Evolutionary conservation across 30 jellyfish, hydroid and myxozoan genomes (phyloP).

Genomic region (Aurelia sp.): DNA sequence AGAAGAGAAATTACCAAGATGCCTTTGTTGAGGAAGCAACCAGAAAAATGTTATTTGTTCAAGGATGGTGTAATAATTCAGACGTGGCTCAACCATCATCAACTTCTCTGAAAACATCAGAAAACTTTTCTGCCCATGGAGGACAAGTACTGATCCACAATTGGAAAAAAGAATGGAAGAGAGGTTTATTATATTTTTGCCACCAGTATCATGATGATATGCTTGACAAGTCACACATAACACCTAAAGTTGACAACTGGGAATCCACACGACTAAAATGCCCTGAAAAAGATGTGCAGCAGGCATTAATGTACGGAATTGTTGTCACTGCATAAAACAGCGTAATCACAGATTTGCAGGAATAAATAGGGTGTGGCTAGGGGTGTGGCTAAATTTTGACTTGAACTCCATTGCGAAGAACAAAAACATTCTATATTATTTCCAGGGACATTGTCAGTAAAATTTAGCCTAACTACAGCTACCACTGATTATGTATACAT

Average conservation of each 20-base stretch:
- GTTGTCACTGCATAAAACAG: conserved; percentile 19
- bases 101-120: too few species aligned
- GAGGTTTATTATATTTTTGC: background rate
- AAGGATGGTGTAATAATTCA: too few species aligned
- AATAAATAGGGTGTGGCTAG: conserved; percentile 21
- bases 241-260: conserved; percentile 28
- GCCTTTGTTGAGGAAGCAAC: too few species aligned
- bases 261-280: background rate
- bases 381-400: conserved; percentile 18
- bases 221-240: too few species aligned
- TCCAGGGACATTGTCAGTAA: conserved; percentile 25
- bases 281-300: conserved; percentile 2
- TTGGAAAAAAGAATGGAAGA: conserved; percentile 7
- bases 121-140: background rate
- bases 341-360: conserved; percentile 22
- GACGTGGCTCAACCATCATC: too few species aligned
- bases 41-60: too few species aligned
- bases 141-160: background rate
- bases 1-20: too few species aligned
- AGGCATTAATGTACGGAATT: conserved; percentile 21
- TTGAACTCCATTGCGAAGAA: conserved; percentile 20
- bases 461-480: conserved; percentile 29
- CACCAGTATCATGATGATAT: background rate
- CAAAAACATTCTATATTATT: conserved; percentile 14
- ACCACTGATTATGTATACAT: conserved; percentile 14